Base-by-base conservation (phyloP, 2,797 vertebrate genomes). In the Vireo griseus region DNA sequence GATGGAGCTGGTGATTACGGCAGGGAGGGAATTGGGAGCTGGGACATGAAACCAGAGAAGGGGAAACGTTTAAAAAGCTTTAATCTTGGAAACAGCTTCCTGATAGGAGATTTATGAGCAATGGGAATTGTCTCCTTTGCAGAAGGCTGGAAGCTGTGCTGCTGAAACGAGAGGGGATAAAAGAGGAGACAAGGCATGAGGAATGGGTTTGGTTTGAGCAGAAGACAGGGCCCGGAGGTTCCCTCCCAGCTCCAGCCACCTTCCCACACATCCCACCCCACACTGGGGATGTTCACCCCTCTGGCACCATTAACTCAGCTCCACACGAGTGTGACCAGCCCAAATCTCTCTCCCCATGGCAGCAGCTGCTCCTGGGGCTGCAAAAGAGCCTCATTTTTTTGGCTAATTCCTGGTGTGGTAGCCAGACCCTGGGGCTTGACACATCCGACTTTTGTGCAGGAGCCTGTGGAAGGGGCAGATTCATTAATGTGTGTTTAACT, bases 41-140 rank as follows among this genome's bases (percentile, higher is more conserved):
- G 67, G 67, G 95, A 73, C 1, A 33, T 91, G 92, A 91, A 96
- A 94, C 84, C 28, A 66, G 91, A 96, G 92, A 96, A 96, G 40
- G 55, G 92, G 92, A 95, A 96, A 91, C 15, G 6, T 92, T 95
- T 63, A 82, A 80, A 82, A 80, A 86, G 91, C 92, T 96, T 94
- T 94, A 42, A 95, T 90, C 89, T 90, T 86, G 87, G 91, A 94
- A 95, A 83, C 71, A 57, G 91, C 94, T 96, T 96, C 94, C 94
- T 94, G 94, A 77, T 80, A 85, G 95, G n/a, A 89, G 94, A 96
- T 96, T 96, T 96, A 96, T 33, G 95, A 94, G 95, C 71, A 1
- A 7, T 15, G 92, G 95, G 94, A 96, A 94, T 19, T 16, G 75
- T 3, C 78, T 88, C 85, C 87, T 74, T 42, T 76, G 81, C 94